Percentiles rank a stretch among this genome's conserved stretches.
Conservation (phyloP, 1,140 invertebrate species). For the Lordiphosa clarofinis region DNA sequence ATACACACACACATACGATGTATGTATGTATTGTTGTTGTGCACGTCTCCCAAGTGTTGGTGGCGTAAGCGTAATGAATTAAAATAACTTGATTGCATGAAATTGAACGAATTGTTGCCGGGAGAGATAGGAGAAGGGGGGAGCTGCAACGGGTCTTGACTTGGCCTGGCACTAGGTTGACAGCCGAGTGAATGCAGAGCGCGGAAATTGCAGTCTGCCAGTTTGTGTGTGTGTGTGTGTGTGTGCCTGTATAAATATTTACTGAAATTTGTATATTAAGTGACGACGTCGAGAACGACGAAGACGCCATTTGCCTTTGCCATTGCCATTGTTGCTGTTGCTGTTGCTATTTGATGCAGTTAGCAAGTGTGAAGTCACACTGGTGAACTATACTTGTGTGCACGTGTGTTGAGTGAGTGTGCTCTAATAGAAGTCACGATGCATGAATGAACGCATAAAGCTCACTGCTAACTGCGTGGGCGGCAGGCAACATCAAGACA, state of each 20-base stretch:
- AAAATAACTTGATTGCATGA: conserved; percentile 78
- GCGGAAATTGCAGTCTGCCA: conserved; percentile 39
- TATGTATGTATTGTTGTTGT: conserved; percentile 18
- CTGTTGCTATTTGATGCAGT: conserved; percentile 45
- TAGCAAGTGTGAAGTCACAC: conserved; percentile 43
- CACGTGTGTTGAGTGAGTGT: conserved; percentile 16
- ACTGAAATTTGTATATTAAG: conserved; percentile 77
- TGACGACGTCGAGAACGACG: conserved; percentile 55
- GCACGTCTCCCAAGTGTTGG: conserved; percentile 72
- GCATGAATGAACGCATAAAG: conserved; percentile 54
- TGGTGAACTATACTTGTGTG: conserved; percentile 7
- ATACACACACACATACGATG: conserved; percentile 5
- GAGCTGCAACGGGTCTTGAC: conserved; percentile 13
- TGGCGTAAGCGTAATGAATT: conserved; percentile 77
- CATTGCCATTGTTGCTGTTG: conserved; percentile 27
- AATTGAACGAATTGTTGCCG: conserved; percentile 74
- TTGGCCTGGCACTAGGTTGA: too few species aligned
- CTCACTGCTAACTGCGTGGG: conserved; percentile 48
- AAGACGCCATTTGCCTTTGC: conserved; percentile 41
- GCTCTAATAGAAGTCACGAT: conserved; percentile 58
- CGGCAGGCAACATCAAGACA: conserved; percentile 16
- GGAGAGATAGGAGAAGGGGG: neutral
- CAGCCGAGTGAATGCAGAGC: conserved; percentile 19
- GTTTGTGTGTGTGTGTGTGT: too few species aligned
- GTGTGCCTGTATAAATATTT: conserved; percentile 60